phyloP scores from a whole-genome alignment of 2,797 vertebrate species.

The Tamandua tetradactyla region DNA sequence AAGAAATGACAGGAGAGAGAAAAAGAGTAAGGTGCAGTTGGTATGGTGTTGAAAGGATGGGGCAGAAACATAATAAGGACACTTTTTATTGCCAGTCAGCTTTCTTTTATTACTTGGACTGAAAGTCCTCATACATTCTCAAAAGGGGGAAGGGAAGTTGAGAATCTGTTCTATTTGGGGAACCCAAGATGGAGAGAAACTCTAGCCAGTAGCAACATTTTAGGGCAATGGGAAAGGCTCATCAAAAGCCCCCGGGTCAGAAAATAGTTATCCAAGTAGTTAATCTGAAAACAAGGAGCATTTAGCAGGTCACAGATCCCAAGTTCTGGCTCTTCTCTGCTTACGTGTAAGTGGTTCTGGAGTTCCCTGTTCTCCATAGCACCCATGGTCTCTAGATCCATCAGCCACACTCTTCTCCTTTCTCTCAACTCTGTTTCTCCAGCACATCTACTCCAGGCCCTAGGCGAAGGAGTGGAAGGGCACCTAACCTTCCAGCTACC shows the following conservation, averaged over 20 bases:
- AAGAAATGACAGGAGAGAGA: background rate
- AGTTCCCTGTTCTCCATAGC: background rate
- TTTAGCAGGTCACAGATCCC: background rate
- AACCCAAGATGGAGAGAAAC: background rate
- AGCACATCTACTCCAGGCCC: background rate
- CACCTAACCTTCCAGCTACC: too few species aligned
- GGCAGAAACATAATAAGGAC: background rate
- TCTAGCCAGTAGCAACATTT: background rate
- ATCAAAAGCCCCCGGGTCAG: too few species aligned
- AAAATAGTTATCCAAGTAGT: background rate
- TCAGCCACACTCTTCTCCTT: background rate
- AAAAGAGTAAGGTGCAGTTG: too few species aligned
- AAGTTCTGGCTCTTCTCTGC: background rate
- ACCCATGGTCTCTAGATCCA: background rate
- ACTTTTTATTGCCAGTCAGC: background rate
- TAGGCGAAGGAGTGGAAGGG: background rate
- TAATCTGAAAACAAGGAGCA: background rate
- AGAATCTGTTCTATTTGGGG: background rate
- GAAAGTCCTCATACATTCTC: slow-evolving; percentile 23
- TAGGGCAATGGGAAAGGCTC: background rate
- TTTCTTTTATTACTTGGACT: background rate
- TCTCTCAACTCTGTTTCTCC: background rate
- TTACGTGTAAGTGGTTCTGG: too few species aligned
- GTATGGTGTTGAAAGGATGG: background rate
- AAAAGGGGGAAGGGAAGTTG: background rate